Evolutionary conservation across 2,888 invertebrate species (phyloP), one percentile per base, ranked within the genome.

Genomic region (Pocota personata): DNA sequence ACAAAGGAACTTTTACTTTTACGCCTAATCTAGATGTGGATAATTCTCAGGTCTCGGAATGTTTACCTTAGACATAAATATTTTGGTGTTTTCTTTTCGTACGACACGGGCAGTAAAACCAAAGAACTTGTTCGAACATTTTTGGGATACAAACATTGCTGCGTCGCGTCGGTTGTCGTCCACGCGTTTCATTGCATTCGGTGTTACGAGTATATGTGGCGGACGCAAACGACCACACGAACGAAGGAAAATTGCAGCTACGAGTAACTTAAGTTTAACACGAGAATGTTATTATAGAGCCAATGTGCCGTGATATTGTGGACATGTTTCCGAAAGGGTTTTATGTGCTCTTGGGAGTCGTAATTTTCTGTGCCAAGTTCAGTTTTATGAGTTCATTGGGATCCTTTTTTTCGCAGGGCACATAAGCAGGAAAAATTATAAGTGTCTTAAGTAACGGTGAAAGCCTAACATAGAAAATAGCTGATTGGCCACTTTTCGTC

Each of bases 1-100:
- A 82, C 48, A 37, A 58, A 58, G 50, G 37, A 14, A 82, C 77
- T 78, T 60, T 78, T 72, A 72, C 72, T 77, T 83, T 79, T 58
- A 14, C 57, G 58, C 21, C 30, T 50, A 55, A 57, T 71, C 58
- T 40, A 57, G 76, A 67, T 66, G 24, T 1, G 35, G 71, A 46
- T 21, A 12, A 19, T 21, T 43, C 5, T 60, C 16, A 12, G 57
- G 48, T 55, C 60, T 40, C 43, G 16, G 35, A 14, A 21, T 21
- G 8, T n/a, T 27, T 19, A 8, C 43, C 27, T 40, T 4, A 12
- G 50, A 12, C 12, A 27, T 48, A 62, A 57, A 78, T 46, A 40
- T 57, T 30, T 64, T 46, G 21, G 21, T 79, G 71, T 62, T 69
- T 78, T 72, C 37, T 37, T 60, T 24, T 67, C 57, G 27, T 75